Percentiles rank a stretch among this genome's conserved stretches.
Conservation (phyloP, 2,888 invertebrate species). For the Ennomos fuscantarius region DNA sequence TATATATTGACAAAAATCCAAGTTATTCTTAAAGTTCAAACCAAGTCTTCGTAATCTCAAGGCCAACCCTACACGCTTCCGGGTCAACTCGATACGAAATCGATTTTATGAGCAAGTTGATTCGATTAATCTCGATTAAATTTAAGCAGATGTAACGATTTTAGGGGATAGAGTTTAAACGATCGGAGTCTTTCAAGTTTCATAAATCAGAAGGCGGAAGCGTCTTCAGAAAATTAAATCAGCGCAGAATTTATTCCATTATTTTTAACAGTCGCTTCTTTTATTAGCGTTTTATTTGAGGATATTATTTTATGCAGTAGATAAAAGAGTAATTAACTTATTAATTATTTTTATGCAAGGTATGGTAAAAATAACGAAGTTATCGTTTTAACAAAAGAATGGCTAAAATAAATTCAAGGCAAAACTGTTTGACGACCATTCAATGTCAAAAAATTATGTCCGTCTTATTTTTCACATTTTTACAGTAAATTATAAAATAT, state of each 20-base stretch:
- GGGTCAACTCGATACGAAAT: conserved; percentile 19
- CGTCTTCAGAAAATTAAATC: conserved; percentile 25
- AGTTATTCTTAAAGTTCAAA: conserved; percentile 15
- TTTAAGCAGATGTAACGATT: conserved; percentile 22
- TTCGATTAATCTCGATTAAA: conserved; percentile 31
- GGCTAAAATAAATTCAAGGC: no score
- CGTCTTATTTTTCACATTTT: no score
- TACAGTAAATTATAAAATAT: no score
- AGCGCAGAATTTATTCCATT: conserved; percentile 23
- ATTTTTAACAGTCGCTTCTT: conserved; percentile 17
- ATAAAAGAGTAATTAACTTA: neutral
- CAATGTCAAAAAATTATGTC: no score
- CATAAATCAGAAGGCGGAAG: conserved; percentile 29
- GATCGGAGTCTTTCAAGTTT: conserved; percentile 24
- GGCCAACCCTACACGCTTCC: conserved; percentile 18
- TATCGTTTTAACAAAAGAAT: no score
- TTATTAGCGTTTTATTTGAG: conserved; percentile 14
- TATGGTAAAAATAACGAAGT: no score
- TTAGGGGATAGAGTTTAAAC: conserved; percentile 18
- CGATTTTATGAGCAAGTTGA: conserved; percentile 20
- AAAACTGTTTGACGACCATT: no score
- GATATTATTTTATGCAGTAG: conserved; percentile 2
- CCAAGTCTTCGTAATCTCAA: conserved; percentile 18
- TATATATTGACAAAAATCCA: conserved; percentile 21
- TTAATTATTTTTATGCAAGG: no score